Conservation (phyloP, 2,888 invertebrate species). For the Melanchra persicariae region DNA sequence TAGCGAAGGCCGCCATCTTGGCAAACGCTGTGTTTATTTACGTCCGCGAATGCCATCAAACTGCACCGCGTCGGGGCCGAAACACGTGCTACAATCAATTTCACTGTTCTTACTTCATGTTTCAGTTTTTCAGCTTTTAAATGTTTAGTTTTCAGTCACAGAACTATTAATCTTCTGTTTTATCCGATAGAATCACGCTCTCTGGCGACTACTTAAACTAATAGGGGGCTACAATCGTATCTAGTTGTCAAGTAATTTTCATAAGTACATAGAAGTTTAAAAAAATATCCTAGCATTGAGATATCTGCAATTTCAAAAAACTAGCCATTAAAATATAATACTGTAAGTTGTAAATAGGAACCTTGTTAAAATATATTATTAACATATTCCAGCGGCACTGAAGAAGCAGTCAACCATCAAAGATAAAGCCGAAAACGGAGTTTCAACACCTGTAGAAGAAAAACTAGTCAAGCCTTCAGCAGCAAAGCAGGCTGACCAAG, state of each 20-base stretch:
- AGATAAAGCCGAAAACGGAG: constrained; percentile 85
- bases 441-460: constrained; percentile 81
- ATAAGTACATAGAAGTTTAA: background rate
- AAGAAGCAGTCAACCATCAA: constrained; percentile 87
- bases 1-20: constrained; percentile 90
- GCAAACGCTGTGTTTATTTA: constrained; percentile 89
- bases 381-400: constrained; percentile 82
- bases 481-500: constrained; percentile 82
- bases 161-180: background rate
- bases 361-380: background rate
- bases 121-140: constrained; percentile 39
- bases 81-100: constrained; percentile 85
- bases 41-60: constrained; percentile 87
- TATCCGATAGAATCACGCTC: background rate
- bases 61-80: constrained; percentile 82
- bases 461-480: constrained; percentile 86
- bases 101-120: constrained; percentile 62
- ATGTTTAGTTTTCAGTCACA: constrained; percentile 18
- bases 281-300: background rate
- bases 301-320: background rate
- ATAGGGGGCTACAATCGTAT: background rate
- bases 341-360: background rate
- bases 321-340: background rate
- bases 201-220: background rate
- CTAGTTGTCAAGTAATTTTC: background rate